Evolutionary conservation across 2,888 invertebrate species (phyloP), one percentile per base, ranked within the genome.

Genomic region (Acleris literana): DNA sequence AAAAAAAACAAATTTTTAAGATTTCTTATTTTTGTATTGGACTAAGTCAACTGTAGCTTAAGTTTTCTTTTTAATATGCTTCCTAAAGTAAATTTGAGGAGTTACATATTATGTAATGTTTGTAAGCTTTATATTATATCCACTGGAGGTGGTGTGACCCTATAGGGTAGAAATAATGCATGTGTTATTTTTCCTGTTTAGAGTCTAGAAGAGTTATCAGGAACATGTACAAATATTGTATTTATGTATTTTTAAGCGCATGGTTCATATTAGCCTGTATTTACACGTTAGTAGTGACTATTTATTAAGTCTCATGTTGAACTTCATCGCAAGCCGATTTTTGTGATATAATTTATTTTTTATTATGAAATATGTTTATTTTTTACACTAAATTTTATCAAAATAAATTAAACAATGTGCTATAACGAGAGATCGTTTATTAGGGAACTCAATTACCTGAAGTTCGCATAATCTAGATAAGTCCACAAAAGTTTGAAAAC

Each of bases 211-310:
- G 54, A 67, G 62, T 44, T 39, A 64, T 33, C 49, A 54, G 55
- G 9, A 68, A 69, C 46, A 54, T 68, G 69, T 70, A 70, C 68
- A 70, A 70, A 69, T 56, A 46, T 54, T 68, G 69, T 69, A 68
- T 69, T 69, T 69, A 69, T 63, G 22, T 56, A 55, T 44, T 65
- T 55, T 51, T 60, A 43, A 58, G 44, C 54, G 7, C 9, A 51
- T 57, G 58, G 64, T 48, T 51, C 46, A 64, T 59, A 55, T 49
- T 60, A 49, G 22, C 43, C 53, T 20, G 13, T 43, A 33, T 17
- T 20, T 25, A 20, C 25, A 5, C 9, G 39, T 39, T 39, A 33
- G 33, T 39, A 39, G 13, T 39, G 39, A 13, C 39, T 39, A 39
- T 39, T 17, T 33, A 54, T 18, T 18, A 17, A 39, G 54, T 33